Base-by-base conservation (phyloP, 92 coral and sea anemone species). In the Montipora capitata region DNA sequence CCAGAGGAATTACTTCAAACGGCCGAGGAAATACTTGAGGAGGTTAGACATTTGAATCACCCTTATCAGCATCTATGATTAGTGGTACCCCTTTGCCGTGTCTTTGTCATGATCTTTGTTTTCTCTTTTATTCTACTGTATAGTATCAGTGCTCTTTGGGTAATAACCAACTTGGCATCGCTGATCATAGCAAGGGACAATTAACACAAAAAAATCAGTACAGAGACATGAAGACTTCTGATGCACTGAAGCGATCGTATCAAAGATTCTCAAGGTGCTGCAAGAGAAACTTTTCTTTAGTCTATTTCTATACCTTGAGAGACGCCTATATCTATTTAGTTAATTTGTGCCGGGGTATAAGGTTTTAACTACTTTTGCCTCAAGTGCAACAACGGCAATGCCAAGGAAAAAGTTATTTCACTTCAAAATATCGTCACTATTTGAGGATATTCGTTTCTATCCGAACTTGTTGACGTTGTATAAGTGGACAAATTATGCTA, bases 1-100 rank as follows among this genome's bases (percentile, higher is more conserved):
- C 77, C 86, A 51, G 92, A 82, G 38, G 94, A 91, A 82, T 69
- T 91, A 16, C 57, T 91, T 76, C 89, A 87, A 42, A 91, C 94
- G 7, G 94, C 94, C 4, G 62, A 82, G 77, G 86, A 91, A 77
- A 51, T 91, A 48, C 14, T 91, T 1, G 17, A 41, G 39, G 83
- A 82, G 94, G 92, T 87, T 57, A 65, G 82, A 49, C 42, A 14
- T 20, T 5, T 75, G 49, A 27, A 16, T 66, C 5, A 40, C 73
- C 42, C 9, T 58, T 15, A 7, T 0, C 39, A 7, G 72, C 8
- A 4, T 17, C 10, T 5, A 10, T 10, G 52, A 48, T 48, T 5
- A 5, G 7, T 5, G 7, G 6, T 16, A 10, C 2, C 4, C 6
- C 20, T 42, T 48, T 45, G 41, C 16, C 43, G 4, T 62, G 57